A percentile compares a stretch with the other conserved stretches of the same genome.
These are phyloP conservation scores for Scaptodrosophila lebanonensis DNA, from an alignment of 1,140 invertebrate genomes.

Conservation along the genomic window DNA sequence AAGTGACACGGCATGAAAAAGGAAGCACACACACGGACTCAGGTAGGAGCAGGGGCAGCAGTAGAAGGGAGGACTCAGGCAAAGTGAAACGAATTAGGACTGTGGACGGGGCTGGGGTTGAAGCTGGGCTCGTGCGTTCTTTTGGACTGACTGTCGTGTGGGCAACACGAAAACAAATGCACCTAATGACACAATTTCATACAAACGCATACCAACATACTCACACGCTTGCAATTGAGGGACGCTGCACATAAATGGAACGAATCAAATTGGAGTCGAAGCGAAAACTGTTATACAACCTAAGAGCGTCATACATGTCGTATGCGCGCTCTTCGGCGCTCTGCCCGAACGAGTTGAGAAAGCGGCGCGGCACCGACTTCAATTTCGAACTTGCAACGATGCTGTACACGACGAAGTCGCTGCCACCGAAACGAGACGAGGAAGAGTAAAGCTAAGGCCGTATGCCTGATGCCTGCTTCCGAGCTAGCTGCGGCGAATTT, in stretches of 20 bases:
- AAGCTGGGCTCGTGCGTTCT: background rate
- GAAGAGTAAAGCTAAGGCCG: too few species aligned
- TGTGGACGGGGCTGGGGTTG: slow-evolving; percentile 9
- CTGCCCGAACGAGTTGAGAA: background rate
- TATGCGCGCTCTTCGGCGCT: slow-evolving; percentile 9
- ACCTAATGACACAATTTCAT: slow-evolving; percentile 73
- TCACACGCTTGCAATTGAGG: background rate
- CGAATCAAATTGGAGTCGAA: slow-evolving; percentile 7
- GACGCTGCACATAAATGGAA: slow-evolving; percentile 26
- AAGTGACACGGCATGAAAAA: slow-evolving; percentile 59
- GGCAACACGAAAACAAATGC: slow-evolving; percentile 69
- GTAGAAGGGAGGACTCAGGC: slow-evolving; percentile 43
- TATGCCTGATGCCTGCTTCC: too few species aligned
- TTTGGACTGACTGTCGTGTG: slow-evolving; percentile 1
- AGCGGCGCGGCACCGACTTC: slow-evolving; percentile 6
- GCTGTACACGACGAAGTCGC: too few species aligned
- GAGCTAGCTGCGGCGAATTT: slow-evolving; percentile 34
- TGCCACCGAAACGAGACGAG: too few species aligned
- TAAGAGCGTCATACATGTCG: slow-evolving; percentile 34
- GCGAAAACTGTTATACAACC: slow-evolving; percentile 61
- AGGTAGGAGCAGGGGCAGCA: slow-evolving; percentile 11
- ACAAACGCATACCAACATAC: slow-evolving; percentile 21
- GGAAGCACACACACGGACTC: too few species aligned
- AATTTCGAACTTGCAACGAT: slow-evolving; percentile 8
- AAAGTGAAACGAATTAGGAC: slow-evolving; percentile 39